A percentile compares a stretch with the other conserved stretches of the same genome.
Evolutionary conservation across 92 coral and sea anemone genomes (phyloP).

Genomic region (Parazoanthus atlanticus): DNA sequence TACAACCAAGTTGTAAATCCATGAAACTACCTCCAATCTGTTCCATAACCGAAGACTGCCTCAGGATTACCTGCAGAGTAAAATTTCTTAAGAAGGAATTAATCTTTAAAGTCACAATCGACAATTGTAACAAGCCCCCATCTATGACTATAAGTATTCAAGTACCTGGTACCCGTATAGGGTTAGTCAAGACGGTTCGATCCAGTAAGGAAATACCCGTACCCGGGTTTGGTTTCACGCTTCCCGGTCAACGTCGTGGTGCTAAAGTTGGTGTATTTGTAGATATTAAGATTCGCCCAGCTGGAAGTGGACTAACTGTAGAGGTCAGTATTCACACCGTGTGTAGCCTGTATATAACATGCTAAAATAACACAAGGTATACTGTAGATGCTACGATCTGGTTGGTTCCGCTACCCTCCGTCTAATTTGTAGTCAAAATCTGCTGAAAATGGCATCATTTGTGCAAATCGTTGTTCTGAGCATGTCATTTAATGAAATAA

Average conservation of each 20-base stretch:
- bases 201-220: conserved; percentile 34
- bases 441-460: too few species aligned
- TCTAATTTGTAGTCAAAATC: too few species aligned
- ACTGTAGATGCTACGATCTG: not conserved
- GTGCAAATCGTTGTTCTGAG: too few species aligned
- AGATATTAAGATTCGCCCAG: conserved; percentile 22
- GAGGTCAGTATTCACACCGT: conserved; percentile 21
- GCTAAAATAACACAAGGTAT: not conserved
- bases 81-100: conserved; percentile 44
- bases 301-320: conserved; percentile 20
- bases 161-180: conserved; percentile 40
- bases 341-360: not conserved
- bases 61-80: conserved; percentile 36
- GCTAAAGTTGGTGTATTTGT: conserved; percentile 46
- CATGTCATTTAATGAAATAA: too few species aligned
- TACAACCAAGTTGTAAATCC: conserved; percentile 17
- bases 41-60: conserved; percentile 51
- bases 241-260: not conserved
- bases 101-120: conserved; percentile 20
- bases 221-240: conserved; percentile 36
- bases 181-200: conserved; percentile 18
- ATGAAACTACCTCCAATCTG: conserved; percentile 49
- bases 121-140: conserved; percentile 51
- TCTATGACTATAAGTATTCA: conserved; percentile 23
- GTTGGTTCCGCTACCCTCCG: too few species aligned